phyloP scores from a whole-genome alignment of 2,888 invertebrate genomes.

The Phortica magna region DNA sequence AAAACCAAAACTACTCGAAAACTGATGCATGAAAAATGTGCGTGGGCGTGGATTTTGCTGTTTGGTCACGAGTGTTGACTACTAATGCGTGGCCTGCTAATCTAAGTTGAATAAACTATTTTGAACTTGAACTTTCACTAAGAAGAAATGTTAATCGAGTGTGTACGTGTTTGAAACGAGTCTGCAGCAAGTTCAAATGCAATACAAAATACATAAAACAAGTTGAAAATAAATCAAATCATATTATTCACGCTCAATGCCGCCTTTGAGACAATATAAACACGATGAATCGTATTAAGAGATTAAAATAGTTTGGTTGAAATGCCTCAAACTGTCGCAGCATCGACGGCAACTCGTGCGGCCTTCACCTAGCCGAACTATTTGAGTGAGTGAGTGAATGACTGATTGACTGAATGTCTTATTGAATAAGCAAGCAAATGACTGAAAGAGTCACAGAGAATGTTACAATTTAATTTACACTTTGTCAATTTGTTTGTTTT shows the following conservation, averaged over 20 bases:
- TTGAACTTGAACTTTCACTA: slow-evolving; percentile 20
- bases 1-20: background rate
- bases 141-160: background rate
- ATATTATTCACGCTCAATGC: background rate
- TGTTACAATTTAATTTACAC: slow-evolving; percentile 31
- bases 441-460: background rate
- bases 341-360: background rate
- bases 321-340: slow-evolving; percentile 3
- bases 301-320: background rate
- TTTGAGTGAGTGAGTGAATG: background rate
- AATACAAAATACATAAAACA: background rate
- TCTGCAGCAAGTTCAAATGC: background rate
- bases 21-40: background rate
- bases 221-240: background rate
- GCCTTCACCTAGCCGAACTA: background rate
- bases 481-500: background rate
- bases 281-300: background rate
- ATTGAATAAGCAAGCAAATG: background rate
- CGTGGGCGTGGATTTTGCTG: background rate
- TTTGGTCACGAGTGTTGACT: background rate
- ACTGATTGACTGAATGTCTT: background rate
- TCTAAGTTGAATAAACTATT: slow-evolving; percentile 23
- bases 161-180: background rate
- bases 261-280: background rate
- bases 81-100: background rate